Base-by-base conservation (phyloP, 2,888 invertebrate genomes). In the Hermaeophaga mercurialis region DNA sequence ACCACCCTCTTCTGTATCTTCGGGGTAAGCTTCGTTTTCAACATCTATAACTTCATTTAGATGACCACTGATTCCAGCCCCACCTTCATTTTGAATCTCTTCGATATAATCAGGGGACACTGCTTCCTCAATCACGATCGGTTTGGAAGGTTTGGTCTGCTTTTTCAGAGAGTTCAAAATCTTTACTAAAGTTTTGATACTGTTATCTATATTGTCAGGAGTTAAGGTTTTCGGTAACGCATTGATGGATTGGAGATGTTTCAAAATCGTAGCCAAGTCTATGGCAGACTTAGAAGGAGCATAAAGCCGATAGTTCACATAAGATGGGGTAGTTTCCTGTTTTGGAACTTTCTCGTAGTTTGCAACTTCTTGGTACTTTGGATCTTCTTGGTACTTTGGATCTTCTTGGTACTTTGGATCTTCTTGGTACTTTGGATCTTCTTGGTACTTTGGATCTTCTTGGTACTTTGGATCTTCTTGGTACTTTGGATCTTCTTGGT, bases 151-250 rank as follows among this genome's bases (percentile, higher is more conserved):
- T 43, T 69, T 75, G 67, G 80, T 75, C 60, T 81, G 72, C 62
- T 80, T 77, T 66, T 86, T 89, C 43, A 91, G 78, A 54, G 87
- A 83, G 69, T 85, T 86, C 44, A 92, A 77, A 56, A 91, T 90
- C 72, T 86, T 87, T 9, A 91, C 82, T 55, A 92, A 78, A 0
- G 90, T 91, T 71, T 83, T 85, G 60, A 92, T 88, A 43, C 90
- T 91, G 58, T 88, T 85, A 65, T 90, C 89, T 39, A 91, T 85
- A 68, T 91, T 91, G 63, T 89, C 87, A 48, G 85, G 83, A 3
- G 88, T 90, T 18, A 91, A 80, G 6, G 85, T 87, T 64, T 88
- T 87, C 0, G 91, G 91, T 64, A 92, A 79, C 38, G 88, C 85
- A 75, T 90, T 89, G 65, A 86, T 67, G 2, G 88, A 79, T 74